A percentile compares a stretch with the other conserved stretches of the same genome.
Conservation (phyloP, 1,140 invertebrate genomes). For the Drosophila ambigua region DNA sequence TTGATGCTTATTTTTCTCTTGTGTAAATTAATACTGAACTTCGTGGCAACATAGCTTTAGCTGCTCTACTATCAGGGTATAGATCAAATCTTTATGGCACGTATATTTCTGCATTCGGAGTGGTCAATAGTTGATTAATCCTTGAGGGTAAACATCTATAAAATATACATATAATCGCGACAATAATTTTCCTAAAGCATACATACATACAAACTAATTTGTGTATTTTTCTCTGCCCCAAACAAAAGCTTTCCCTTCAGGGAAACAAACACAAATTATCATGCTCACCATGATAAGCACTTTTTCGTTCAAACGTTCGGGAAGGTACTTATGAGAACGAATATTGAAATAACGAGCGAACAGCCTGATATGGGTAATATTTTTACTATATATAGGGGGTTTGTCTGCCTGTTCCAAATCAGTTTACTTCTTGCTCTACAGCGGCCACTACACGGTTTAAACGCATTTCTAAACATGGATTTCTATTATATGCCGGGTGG, state of each 20-base stretch:
- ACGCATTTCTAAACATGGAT: constrained; percentile 29
- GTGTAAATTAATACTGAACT: constrained; percentile 16
- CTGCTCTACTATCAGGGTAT: too few species aligned
- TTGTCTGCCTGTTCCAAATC: neutral
- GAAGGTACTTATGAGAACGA: neutral
- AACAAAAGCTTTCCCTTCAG: neutral
- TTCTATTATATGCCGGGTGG: constrained; percentile 41
- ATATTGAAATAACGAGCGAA: neutral
- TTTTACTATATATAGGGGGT: constrained; percentile 16
- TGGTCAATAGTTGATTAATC: too few species aligned
- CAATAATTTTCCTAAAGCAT: too few species aligned
- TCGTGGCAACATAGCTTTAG: too few species aligned
- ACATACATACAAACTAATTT: neutral
- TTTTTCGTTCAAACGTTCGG: neutral
- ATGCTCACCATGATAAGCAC: neutral
- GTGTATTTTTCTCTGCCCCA: neutral
- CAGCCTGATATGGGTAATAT: too few species aligned
- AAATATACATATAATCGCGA: too few species aligned
- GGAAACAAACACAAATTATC: too few species aligned
- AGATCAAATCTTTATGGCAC: too few species aligned
- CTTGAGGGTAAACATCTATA: too few species aligned
- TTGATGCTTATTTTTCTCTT: constrained; percentile 9
- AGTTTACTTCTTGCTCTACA: constrained; percentile 11
- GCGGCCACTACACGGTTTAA: neutral
- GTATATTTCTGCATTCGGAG: too few species aligned